Conservation (phyloP, 1,140 invertebrate genomes). For the Dufourea novaeangliae region DNA sequence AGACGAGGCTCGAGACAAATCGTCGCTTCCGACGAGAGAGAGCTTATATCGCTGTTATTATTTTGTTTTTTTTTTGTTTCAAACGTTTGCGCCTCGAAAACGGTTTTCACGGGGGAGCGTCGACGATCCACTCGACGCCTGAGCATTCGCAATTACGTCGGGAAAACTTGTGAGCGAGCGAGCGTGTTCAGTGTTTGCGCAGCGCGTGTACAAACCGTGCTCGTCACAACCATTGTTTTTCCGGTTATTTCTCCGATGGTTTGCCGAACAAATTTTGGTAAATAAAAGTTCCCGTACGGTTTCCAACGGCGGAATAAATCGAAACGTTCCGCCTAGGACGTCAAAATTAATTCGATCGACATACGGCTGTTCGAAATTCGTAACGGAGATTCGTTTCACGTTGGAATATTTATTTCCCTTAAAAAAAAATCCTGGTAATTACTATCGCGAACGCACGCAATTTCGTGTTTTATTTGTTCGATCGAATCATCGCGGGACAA, state of each 20-base stretch:
- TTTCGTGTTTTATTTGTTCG: neutral
- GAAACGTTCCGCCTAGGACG: no score
- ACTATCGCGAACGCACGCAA: neutral
- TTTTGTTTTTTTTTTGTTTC: neutral
- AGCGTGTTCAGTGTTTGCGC: neutral
- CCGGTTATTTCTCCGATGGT: slow-evolving; percentile 2
- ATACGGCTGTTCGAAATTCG: neutral
- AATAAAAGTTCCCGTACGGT: neutral
- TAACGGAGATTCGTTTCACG: neutral
- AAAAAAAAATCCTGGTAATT: neutral
- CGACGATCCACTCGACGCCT: slow-evolving; percentile 27
- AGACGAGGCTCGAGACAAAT: slow-evolving; percentile 31
- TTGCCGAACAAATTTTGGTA: neutral
- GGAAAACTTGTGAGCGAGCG: neutral
- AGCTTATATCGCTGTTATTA: neutral
- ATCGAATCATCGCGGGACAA: neutral
- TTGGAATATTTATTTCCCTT: neutral
- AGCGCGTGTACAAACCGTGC: no score
- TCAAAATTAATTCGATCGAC: neutral
- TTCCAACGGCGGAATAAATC: no score
- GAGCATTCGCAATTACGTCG: neutral
- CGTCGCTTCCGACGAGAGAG: neutral
- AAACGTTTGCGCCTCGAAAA: neutral
- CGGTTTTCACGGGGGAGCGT: neutral
- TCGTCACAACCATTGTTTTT: neutral